Base-by-base conservation (phyloP, 2,113 vertebrate species). In the Prionailurus bengalensis region DNA sequence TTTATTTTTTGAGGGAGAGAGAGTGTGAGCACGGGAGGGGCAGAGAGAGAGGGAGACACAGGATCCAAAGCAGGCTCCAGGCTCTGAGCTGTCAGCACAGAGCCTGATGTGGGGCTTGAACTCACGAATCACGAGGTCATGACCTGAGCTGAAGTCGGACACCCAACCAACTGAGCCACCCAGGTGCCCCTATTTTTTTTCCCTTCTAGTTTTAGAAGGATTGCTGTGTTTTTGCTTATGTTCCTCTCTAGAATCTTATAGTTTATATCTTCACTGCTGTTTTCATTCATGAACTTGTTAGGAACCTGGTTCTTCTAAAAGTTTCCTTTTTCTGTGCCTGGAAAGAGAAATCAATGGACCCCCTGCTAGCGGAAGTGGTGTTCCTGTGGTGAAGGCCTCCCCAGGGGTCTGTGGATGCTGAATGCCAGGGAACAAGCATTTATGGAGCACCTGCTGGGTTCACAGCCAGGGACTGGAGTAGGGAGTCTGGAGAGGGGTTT, bases 141-240 rank as follows among this genome's bases (percentile, higher is more conserved):
- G 58, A 61, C 58, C 58, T 61, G 58, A 61, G 58, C 3, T 0
- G 3, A 23, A 61, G 58, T 23, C 0, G 19, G 58, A 23, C 21
- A 1, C 21, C 1, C 21, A 61, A 61, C 58, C 7, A 0, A 25
- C 7, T 2, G 21, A 61, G 58, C 58, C 58, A 23, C 58, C 21
- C 58, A 3, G 19, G 58, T 1, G 58, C 21, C 58, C 58, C 58
- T 61, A 25, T 61, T 61, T 61, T 61, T 61, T 61, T 84, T 82
- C 42, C 1, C 23, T 51, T 74, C 76, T 70, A 39, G 85, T 78
- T 96, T 91, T 96, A 93, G 91, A 94, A 91, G 58, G 73, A 39
- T 70, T 85, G 33, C n/a, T 95, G 1, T 29, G 4, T 58, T 89
- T 88, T 83, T 82, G 63, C 70, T 48, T 61, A 6, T 76, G 19